Evolutionary conservation across 2,113 vertebrate genomes (phyloP).

Genomic region (Brachyhypopomus occidentalis): DNA sequence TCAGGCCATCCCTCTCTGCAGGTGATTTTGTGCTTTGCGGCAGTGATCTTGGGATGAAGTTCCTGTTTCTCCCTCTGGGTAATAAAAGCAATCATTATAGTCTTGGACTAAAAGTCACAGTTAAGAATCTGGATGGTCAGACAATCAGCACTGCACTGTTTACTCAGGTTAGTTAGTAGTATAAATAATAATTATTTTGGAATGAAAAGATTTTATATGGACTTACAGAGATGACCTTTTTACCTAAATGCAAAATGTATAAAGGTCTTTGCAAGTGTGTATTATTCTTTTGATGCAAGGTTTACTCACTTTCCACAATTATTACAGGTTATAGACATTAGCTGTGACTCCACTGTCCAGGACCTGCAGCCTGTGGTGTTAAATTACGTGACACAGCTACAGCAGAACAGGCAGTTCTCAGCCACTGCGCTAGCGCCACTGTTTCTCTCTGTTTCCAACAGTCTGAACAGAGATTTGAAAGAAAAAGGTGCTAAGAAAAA

Average conservation of each 20-base stretch:
- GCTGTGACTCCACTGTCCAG: background rate
- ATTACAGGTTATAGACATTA: background rate
- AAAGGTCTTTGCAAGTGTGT: too few relatives aligned
- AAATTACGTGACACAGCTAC: background rate
- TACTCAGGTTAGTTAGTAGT: background rate
- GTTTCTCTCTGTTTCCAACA: background rate
- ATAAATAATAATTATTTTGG: background rate
- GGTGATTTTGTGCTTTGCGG: constrained; percentile 4
- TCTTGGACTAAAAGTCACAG: background rate
- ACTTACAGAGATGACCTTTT: background rate
- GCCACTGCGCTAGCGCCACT: background rate
- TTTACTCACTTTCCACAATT: background rate
- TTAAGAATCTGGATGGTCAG: background rate
- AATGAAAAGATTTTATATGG: background rate
- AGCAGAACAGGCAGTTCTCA: background rate
- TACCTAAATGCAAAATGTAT: background rate
- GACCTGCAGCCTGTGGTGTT: background rate
- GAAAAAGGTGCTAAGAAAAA: background rate
- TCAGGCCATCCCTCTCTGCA: background rate
- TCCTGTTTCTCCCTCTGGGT: constrained; percentile 9
- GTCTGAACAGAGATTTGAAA: background rate
- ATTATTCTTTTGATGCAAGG: too few relatives aligned
- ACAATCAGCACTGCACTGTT: background rate
- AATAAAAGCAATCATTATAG: background rate
- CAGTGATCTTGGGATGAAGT: background rate